phyloP scores from a whole-genome alignment of 2,888 invertebrate species.

The Incurvaria masculella region DNA sequence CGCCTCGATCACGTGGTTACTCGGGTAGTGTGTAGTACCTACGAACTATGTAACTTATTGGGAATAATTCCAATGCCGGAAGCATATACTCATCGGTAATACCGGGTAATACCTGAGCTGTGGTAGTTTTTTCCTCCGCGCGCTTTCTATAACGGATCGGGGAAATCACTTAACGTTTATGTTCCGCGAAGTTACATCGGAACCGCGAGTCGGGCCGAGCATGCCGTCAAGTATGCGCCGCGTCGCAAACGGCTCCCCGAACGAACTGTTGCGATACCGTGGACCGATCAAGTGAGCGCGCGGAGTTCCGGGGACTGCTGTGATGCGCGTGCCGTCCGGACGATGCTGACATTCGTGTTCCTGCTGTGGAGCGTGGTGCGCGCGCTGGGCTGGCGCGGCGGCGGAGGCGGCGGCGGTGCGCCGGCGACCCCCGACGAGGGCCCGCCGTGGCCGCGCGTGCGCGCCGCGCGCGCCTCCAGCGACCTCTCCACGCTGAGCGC shows the following conservation, averaged over 20 bases:
- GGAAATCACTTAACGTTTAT: too few species aligned
- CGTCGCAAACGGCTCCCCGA: background rate
- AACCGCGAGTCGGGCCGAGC: too few species aligned
- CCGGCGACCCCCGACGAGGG: conserved; percentile 40
- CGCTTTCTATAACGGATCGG: too few species aligned
- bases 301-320: conserved; percentile 12
- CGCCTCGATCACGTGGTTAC: too few species aligned
- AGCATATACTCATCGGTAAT: too few species aligned
- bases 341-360: conserved; percentile 61
- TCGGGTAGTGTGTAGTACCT: too few species aligned
- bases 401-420: conserved; percentile 18
- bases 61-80: too few species aligned
- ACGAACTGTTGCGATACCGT: background rate
- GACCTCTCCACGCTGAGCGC: conserved; percentile 50
- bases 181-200: too few species aligned
- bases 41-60: too few species aligned
- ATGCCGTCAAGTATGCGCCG: background rate
- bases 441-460: conserved; percentile 41
- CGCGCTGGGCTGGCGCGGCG: conserved; percentile 50
- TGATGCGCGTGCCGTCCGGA: conserved; percentile 17
- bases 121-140: too few species aligned
- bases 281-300: background rate
- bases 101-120: too few species aligned
- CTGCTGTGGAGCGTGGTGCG: conserved; percentile 62
- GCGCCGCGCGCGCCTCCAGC: conserved; percentile 49